Percentiles rank a stretch among this genome's conserved stretches.
These are phyloP conservation scores for Poeciliopsis turneri DNA, from an alignment of 2,797 vertebrate species.

Conservation along the genomic window DNA sequence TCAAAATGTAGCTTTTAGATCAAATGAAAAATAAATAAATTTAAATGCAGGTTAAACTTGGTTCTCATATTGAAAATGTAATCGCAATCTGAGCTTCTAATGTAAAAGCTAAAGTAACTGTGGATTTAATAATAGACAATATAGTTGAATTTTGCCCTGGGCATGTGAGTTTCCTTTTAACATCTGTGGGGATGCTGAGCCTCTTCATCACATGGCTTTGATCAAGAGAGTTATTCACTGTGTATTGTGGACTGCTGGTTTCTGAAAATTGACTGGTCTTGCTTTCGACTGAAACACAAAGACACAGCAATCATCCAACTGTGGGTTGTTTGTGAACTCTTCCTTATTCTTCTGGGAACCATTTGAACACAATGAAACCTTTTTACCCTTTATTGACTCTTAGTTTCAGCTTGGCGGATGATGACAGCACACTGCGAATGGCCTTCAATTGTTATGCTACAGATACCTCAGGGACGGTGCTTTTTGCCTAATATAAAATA, in stretches of 20 bases:
- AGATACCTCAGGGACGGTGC: constrained; percentile 44
- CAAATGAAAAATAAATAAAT: too few relatives aligned
- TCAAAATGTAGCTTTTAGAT: too few relatives aligned
- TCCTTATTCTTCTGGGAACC: constrained; percentile 65
- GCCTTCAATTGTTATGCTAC: constrained; percentile 48
- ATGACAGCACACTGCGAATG: constrained; percentile 57
- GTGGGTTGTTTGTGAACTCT: constrained; percentile 56
- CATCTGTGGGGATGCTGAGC: neutral
- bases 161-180: neutral
- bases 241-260: constrained; percentile 21
- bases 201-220: neutral
- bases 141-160: neutral
- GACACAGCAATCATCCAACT: constrained; percentile 52
- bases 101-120: neutral
- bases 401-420: constrained; percentile 54
- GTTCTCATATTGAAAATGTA: neutral
- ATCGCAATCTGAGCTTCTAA: neutral
- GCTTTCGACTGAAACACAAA: constrained; percentile 34
- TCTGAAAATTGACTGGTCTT: constrained; percentile 39
- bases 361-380: constrained; percentile 65
- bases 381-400: constrained; percentile 66
- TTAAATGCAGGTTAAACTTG: too few relatives aligned
- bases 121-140: neutral
- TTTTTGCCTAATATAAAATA: constrained; percentile 58
- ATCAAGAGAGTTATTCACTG: constrained; percentile 14